Base-by-base conservation (phyloP, 2,113 vertebrate species). In the Eupsittula cactorum region DNA sequence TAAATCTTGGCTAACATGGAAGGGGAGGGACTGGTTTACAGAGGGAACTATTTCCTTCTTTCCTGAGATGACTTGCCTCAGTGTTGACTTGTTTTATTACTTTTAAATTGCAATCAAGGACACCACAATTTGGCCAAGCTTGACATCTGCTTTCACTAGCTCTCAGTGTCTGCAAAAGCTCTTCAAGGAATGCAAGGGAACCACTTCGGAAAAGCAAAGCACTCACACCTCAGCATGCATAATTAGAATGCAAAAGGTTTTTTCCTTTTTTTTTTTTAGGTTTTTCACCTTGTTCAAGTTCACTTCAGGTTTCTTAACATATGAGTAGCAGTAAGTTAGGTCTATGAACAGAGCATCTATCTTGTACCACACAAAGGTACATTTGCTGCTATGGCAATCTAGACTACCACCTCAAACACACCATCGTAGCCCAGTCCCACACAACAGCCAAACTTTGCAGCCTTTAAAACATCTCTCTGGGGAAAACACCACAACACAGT, bases 111-210 rank as follows among this genome's bases (percentile, higher is more conserved):
- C 82, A 81, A 57, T 74, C 29, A 77, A 94, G 33, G n/a, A 83
- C 53, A 50, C 24, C 60, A 17, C 59, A 82, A 69, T 70, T 86
- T 78, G 73, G 60, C 80, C 82, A 90, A 81, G 68, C 33, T 59
- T 90, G 82, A 90, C 90, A 71, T 71, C 88, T 96, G 92, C 86
- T 95, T 87, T 86, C 42, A 68, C 90, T 93, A 86, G 64, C 33
- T 70, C 35, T 88, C 50, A 13, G 1, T 47, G 75, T 60, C 50
- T 78, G 73, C 73, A 64, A 94, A 88, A 83, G 33, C 64, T 78
- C 81, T 78, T 88, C 63, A 64, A 68, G 71, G 88, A 88, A 75
- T 62, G 14, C 33, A 44, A 50, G 64, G n/a, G 57, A 80, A 77
- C 6, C 19, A 11, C 33, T 81, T 68, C 8, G 0, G 2, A 70